Conservation (phyloP, 2,888 invertebrate species). For the Orchesellides sinensis region DNA sequence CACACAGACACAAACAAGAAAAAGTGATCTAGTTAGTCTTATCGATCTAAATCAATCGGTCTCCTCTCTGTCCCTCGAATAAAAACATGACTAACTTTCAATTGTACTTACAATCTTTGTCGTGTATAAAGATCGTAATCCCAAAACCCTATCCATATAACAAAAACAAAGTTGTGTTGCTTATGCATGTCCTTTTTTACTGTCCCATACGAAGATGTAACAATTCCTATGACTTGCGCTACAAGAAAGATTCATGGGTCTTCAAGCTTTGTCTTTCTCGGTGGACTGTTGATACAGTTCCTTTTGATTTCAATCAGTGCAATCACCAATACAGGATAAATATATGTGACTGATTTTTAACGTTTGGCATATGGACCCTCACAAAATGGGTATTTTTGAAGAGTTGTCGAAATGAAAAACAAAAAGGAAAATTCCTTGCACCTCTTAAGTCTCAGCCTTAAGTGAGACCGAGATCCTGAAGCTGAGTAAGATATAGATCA, state of each 20-base stretch:
- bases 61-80: slow-evolving; percentile 41
- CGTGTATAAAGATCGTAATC: slow-evolving; percentile 13
- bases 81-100: slow-evolving; percentile 58
- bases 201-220: neutral
- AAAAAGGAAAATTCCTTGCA: neutral
- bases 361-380: slow-evolving; percentile 34
- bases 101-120: slow-evolving; percentile 50
- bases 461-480: neutral
- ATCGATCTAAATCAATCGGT: slow-evolving; percentile 58
- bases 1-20: slow-evolving; percentile 63
- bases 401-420: neutral
- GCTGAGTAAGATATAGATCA: slow-evolving; percentile 42
- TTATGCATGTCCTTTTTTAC: neutral
- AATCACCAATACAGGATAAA: slow-evolving; percentile 7
- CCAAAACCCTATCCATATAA: slow-evolving; percentile 5
- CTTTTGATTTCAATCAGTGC: slow-evolving; percentile 49
- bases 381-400: neutral
- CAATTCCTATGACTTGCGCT: too few relatives aligned
- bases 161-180: neutral
- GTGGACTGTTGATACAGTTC: too few relatives aligned
- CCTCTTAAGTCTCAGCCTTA: neutral
- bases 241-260: too few relatives aligned
- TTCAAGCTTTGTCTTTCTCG: too few relatives aligned
- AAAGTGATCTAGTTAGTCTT: slow-evolving; percentile 64
- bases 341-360: neutral